Evolutionary conservation across 2,888 invertebrate genomes (phyloP).

Genomic region (Meta bourneti): DNA sequence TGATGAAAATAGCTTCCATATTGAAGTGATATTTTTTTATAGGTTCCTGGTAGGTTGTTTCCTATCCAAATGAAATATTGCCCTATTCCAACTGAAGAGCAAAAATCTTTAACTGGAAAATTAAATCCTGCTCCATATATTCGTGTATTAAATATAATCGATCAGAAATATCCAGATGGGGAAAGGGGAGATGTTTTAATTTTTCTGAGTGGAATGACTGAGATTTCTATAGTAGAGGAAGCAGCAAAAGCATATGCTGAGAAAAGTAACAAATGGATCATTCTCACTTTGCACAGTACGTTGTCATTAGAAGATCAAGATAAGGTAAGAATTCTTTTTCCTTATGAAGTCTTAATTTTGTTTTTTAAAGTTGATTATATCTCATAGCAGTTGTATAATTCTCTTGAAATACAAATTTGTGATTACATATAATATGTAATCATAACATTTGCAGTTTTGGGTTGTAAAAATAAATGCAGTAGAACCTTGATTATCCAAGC

Average conservation of each 20-base stretch:
- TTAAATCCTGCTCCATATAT: conserved; percentile 97
- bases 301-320: conserved; percentile 96
- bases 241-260: conserved; percentile 90
- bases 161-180: conserved; percentile 90
- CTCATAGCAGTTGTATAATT: neutral
- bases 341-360: neutral
- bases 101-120: conserved; percentile 85
- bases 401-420: too few relatives aligned
- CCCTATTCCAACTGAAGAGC: conserved; percentile 85
- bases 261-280: conserved; percentile 92
- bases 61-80: conserved; percentile 94
- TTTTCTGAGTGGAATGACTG: conserved; percentile 96
- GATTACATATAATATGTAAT: too few relatives aligned
- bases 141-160: conserved; percentile 94
- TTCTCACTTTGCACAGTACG: conserved; percentile 94
- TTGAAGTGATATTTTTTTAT: conserved; percentile 61
- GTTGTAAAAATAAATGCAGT: too few relatives aligned
- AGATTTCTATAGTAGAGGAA: conserved; percentile 92
- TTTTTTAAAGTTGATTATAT: conserved; percentile 8
- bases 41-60: conserved; percentile 96
- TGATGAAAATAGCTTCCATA: too few relatives aligned
- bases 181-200: conserved; percentile 96
- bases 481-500: too few relatives aligned
- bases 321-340: conserved; percentile 84
- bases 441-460: too few relatives aligned